Evolutionary conservation across 2,113 vertebrate species (phyloP).

Genomic region (Mesocricetus auratus): DNA sequence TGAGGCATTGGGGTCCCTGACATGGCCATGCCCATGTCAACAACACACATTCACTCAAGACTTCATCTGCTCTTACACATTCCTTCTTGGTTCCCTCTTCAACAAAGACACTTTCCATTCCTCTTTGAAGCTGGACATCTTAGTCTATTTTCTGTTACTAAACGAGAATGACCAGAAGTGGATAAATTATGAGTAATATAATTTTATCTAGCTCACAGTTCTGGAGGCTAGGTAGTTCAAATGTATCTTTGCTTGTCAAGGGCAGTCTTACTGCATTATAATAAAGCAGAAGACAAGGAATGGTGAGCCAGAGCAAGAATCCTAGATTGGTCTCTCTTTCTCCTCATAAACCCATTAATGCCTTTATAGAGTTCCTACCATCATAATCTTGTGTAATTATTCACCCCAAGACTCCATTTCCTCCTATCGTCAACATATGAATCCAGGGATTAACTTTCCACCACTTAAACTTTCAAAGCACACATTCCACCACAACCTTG

Average conservation of each 20-base stretch:
- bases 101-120: neutral
- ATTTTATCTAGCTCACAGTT: neutral
- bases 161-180: neutral
- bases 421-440: neutral
- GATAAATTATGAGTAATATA: no score
- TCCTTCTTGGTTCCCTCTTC: neutral
- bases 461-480: neutral
- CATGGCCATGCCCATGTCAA: neutral
- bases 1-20: neutral
- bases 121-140: neutral
- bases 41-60: neutral
- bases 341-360: neutral
- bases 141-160: neutral
- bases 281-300: neutral
- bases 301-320: neutral
- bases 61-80: neutral
- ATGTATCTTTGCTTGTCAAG: neutral
- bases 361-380: neutral
- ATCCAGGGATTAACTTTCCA: neutral
- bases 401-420: neutral
- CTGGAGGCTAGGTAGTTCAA: neutral
- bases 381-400: neutral
- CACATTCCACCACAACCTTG: neutral
- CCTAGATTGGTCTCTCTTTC: neutral
- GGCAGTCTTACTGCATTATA: neutral